phyloP scores from a whole-genome alignment of 53 echinoderm and acorn worm species.

The Apostichopus leukothele region DNA sequence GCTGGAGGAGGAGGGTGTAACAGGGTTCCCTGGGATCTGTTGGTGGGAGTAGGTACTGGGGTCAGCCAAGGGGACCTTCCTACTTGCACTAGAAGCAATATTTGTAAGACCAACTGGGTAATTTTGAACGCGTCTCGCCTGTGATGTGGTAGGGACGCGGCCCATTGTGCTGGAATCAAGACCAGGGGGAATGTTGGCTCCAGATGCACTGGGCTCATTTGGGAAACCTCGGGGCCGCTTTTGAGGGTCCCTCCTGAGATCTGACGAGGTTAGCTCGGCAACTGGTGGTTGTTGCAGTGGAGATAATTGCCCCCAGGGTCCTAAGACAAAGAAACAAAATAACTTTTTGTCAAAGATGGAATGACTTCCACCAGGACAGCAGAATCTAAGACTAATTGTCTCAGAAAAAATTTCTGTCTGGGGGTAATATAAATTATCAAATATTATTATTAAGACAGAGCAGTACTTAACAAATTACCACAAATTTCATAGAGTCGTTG shows the following conservation, averaged over 20 bases:
- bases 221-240: background rate
- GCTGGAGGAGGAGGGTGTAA: background rate
- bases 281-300: background rate
- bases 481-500: no score
- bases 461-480: no score
- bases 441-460: no score
- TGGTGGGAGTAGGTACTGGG: no score
- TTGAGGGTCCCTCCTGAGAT: background rate
- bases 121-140: background rate
- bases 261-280: conserved; percentile 9
- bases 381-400: no score
- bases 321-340: conserved; percentile 42
- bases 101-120: background rate
- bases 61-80: background rate
- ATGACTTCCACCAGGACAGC: background rate
- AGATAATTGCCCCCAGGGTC: conserved; percentile 9
- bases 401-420: no score
- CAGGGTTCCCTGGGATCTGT: background rate
- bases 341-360: background rate
- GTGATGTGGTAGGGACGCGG: background rate
- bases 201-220: background rate
- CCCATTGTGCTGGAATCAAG: background rate
- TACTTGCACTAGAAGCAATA: background rate
- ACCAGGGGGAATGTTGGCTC: background rate
- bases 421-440: no score